Evolutionary conservation across 2,797 vertebrate genomes (phyloP).

Genomic region (Petrocephalus schoutedeni): DNA sequence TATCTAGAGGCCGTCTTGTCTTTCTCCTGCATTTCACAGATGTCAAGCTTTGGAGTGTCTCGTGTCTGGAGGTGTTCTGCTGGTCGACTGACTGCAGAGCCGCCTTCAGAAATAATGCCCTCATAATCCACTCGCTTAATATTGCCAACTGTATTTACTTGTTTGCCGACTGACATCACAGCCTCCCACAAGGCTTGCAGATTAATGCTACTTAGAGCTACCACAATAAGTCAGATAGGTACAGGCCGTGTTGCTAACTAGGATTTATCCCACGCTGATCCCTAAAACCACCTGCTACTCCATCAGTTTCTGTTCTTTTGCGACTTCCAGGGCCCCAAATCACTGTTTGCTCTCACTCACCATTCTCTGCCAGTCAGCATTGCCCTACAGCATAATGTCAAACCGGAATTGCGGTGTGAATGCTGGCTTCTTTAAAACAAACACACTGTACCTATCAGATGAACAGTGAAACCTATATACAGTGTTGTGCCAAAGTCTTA

Average conservation of each 20-base stretch:
- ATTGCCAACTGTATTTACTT: slow-evolving; percentile 15
- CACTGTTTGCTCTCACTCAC: neutral
- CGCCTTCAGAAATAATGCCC: slow-evolving; percentile 7
- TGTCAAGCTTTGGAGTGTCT: neutral
- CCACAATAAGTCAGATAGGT: neutral
- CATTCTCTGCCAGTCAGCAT: neutral
- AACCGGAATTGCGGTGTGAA: neutral
- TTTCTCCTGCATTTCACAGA: neutral
- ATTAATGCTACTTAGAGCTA: neutral
- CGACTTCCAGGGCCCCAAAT: neutral
- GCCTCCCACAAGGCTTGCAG: neutral
- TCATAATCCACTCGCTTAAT: neutral
- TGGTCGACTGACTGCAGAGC: neutral
- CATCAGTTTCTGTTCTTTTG: neutral
- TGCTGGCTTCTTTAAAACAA: neutral
- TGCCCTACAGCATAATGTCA: neutral
- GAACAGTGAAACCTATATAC: neutral
- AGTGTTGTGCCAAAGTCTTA: neutral
- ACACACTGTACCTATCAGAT: neutral
- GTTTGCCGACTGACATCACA: slow-evolving; percentile 8
- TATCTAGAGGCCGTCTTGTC: neutral
- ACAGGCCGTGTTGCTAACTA: neutral
- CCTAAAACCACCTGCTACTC: neutral
- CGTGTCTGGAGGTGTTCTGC: neutral
- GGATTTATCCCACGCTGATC: neutral